Evolutionary conservation across 2,113 vertebrate species (phyloP).

Genomic region (Tichodroma muraria): DNA sequence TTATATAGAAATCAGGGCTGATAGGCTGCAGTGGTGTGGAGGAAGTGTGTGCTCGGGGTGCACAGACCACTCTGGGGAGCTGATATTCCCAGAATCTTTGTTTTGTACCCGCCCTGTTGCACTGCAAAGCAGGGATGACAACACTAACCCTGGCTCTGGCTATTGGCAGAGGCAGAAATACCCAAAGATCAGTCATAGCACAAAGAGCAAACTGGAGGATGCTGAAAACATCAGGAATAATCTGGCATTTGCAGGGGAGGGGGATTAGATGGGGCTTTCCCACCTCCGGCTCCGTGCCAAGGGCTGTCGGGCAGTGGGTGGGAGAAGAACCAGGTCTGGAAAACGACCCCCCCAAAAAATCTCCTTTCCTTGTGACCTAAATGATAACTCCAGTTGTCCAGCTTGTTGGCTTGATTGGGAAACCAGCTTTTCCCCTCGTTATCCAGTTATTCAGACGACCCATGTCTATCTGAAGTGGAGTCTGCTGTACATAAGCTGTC

Average conservation of each 20-base stretch:
- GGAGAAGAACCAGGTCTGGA: conserved; percentile 31
- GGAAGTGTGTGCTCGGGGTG: neutral
- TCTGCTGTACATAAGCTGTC: conserved; percentile 55
- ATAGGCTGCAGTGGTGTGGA: neutral
- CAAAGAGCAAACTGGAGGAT: neutral
- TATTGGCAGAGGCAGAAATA: neutral
- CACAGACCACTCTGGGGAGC: neutral
- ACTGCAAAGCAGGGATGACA: neutral
- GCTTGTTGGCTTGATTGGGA: conserved; percentile 33
- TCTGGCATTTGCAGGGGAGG: neutral
- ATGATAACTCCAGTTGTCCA: conserved; percentile 36
- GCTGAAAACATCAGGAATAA: neutral
- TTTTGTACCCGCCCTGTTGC: neutral
- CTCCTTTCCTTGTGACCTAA: conserved; percentile 32
- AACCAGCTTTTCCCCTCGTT: conserved; percentile 20
- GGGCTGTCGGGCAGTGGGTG: neutral
- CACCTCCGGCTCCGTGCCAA: neutral
- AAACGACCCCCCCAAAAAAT: neutral
- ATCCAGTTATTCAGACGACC: conserved; percentile 26
- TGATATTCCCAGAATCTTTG: neutral
- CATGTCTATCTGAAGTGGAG: conserved; percentile 28
- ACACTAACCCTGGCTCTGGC: neutral
- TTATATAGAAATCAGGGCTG: conserved; percentile 4
- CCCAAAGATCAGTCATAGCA: neutral
- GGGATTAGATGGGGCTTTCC: neutral